These are phyloP conservation scores for Pipistrellus kuhlii DNA, from an alignment of 2,797 vertebrate genomes.

Conservation along the genomic window DNA sequence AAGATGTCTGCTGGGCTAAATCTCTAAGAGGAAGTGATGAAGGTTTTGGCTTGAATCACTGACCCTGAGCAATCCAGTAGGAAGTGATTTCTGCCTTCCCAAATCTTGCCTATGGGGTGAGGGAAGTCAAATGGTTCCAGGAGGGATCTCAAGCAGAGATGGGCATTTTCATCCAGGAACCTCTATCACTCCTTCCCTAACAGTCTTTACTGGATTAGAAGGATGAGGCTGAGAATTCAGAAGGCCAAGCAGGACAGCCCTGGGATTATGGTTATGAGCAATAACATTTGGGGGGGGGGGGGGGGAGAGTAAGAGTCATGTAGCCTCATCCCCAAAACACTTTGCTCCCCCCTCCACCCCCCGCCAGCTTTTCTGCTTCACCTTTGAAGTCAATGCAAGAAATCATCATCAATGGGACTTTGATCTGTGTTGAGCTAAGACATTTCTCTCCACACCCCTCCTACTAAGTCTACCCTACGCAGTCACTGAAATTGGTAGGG, in stretches of 20 bases:
- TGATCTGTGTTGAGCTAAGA: neutral
- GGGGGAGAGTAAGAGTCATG: neutral
- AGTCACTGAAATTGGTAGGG: neutral
- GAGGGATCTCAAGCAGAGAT: neutral
- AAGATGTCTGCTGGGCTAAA: slow-evolving; percentile 32
- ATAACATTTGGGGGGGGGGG: neutral
- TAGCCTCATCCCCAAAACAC: neutral
- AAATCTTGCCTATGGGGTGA: neutral
- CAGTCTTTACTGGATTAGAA: neutral
- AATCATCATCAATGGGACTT: neutral
- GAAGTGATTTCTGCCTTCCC: neutral
- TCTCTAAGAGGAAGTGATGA: slow-evolving; percentile 67
- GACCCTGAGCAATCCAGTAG: neutral
- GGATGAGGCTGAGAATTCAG: neutral
- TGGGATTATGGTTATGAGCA: neutral
- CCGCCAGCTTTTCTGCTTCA: neutral
- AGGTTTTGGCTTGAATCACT: slow-evolving; percentile 47
- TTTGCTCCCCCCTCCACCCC: neutral
- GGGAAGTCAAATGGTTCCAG: neutral
- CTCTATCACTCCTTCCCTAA: neutral
- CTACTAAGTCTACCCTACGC: neutral
- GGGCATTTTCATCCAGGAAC: neutral
- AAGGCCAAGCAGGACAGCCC: neutral
- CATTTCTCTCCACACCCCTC: neutral
- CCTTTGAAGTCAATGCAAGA: neutral